Evolutionary conservation across 2,888 invertebrate species (phyloP).

Genomic region (Xestia ashworthii): DNA sequence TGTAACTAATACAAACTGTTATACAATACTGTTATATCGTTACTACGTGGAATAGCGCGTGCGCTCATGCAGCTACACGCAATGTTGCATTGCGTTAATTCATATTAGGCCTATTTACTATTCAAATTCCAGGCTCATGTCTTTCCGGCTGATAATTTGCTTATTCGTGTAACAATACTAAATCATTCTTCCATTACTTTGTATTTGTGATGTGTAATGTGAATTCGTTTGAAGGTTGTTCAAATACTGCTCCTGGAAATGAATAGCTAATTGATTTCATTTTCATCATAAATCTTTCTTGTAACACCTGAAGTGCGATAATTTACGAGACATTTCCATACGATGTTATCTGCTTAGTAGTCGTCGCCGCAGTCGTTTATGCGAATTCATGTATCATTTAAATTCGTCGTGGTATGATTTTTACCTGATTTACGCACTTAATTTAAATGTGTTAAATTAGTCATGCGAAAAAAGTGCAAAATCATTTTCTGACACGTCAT

Average conservation of each 20-base stretch:
- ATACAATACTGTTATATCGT: conserved; percentile 49
- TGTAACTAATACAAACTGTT: conserved; percentile 29
- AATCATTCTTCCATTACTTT: conserved; percentile 29
- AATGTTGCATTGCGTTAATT: conserved; percentile 65
- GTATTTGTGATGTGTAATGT: neutral
- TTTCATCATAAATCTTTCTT: conserved; percentile 41
- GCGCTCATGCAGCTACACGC: conserved; percentile 55
- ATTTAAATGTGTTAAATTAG: conserved; percentile 44
- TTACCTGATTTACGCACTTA: conserved; percentile 37
- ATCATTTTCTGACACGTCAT: conserved; percentile 1
- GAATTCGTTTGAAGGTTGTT: neutral
- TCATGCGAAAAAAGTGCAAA: conserved; percentile 8
- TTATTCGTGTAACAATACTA: conserved; percentile 34
- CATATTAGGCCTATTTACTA: conserved; percentile 49
- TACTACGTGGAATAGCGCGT: conserved; percentile 44
- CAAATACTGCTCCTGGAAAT: conserved; percentile 11
- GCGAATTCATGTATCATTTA: conserved; percentile 28
- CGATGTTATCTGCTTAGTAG: conserved; percentile 4
- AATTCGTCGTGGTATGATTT: conserved; percentile 17
- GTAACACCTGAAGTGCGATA: conserved; percentile 31
- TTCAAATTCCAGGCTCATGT: conserved; percentile 46
- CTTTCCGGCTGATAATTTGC: conserved; percentile 52
- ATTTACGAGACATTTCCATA: conserved; percentile 45
- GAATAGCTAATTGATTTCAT: conserved; percentile 6
- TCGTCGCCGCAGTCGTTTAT: conserved; percentile 5